phyloP scores from a whole-genome alignment of 2,888 invertebrate genomes.

The Acrobasis repandana region DNA sequence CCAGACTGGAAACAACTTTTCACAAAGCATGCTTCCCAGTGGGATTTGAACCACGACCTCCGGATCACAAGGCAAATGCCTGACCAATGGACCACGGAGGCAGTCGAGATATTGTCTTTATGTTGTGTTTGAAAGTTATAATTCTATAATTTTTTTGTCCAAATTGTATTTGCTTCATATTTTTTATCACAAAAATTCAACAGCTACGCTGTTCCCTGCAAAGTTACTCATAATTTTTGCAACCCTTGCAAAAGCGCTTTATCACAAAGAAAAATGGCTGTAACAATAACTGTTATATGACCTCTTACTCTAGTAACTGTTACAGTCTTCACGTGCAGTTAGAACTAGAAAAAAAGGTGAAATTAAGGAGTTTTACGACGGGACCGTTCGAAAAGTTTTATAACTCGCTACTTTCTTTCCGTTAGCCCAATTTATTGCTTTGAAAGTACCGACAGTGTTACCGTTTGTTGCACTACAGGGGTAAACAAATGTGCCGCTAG shows the following conservation, averaged over 20 bases:
- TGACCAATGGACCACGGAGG: too few relatives aligned
- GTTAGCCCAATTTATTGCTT: slow-evolving; percentile 65
- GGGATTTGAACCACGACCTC: too few relatives aligned
- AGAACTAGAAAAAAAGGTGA: slow-evolving; percentile 41
- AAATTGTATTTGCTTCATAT: background rate
- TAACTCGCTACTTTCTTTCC: slow-evolving; percentile 72
- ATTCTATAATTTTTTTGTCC: background rate
- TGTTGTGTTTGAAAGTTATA: too few relatives aligned
- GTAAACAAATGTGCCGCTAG: slow-evolving; percentile 28
- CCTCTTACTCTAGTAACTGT: slow-evolving; percentile 27
- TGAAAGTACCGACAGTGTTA: slow-evolving; percentile 60
- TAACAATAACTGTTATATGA: slow-evolving; percentile 29
- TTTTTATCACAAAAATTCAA: background rate
- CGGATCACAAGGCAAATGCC: too few relatives aligned
- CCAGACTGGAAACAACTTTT: too few relatives aligned
- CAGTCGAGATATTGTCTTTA: too few relatives aligned
- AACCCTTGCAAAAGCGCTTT: slow-evolving; percentile 3
- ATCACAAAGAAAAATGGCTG: slow-evolving; percentile 24
- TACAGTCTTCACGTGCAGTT: slow-evolving; percentile 23
- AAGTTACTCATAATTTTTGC: background rate
- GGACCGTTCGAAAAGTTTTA: slow-evolving; percentile 53
- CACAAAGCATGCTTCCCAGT: too few relatives aligned
- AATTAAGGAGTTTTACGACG: slow-evolving; percentile 48
- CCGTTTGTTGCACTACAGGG: slow-evolving; percentile 44
- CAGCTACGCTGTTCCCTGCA: slow-evolving; percentile 21